Percentiles rank a stretch among this genome's conserved stretches.
These are phyloP conservation scores for Pristiophorus japonicus DNA, from an alignment of 2,113 vertebrate genomes.

Conservation along the genomic window DNA sequence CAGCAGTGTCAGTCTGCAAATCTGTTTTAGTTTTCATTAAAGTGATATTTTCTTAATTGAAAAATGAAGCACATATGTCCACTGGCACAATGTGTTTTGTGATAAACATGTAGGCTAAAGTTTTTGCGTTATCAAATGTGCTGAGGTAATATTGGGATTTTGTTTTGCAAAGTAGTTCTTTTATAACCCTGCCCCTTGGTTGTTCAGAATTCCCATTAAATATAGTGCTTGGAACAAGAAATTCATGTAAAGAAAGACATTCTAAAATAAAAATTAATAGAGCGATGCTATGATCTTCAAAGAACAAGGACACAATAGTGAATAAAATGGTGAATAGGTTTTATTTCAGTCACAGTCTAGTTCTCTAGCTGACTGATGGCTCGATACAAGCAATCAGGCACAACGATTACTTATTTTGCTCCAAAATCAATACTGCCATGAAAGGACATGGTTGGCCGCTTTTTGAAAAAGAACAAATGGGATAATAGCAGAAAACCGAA, in stretches of 20 bases:
- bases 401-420: conserved; percentile 23
- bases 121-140: background rate
- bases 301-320: background rate
- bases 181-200: background rate
- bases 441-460: background rate
- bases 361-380: background rate
- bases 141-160: conserved; percentile 22
- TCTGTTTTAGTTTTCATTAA: background rate
- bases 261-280: background rate
- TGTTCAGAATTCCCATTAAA: background rate
- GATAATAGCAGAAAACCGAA: background rate
- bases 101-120: background rate
- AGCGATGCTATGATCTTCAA: background rate
- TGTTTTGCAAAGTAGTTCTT: background rate
- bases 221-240: background rate
- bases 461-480: background rate
- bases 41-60: background rate
- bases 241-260: background rate
- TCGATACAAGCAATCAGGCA: conserved; percentile 23
- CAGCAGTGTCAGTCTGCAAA: background rate
- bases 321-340: background rate
- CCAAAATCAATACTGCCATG: conserved; percentile 5
- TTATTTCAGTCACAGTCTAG: background rate
- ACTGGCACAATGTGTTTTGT: background rate
- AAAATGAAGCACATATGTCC: background rate